Percentiles rank a stretch among this genome's conserved stretches.
phyloP scores from a whole-genome alignment of 2,888 invertebrate species.

The Acanthosoma haemorrhoidale region DNA sequence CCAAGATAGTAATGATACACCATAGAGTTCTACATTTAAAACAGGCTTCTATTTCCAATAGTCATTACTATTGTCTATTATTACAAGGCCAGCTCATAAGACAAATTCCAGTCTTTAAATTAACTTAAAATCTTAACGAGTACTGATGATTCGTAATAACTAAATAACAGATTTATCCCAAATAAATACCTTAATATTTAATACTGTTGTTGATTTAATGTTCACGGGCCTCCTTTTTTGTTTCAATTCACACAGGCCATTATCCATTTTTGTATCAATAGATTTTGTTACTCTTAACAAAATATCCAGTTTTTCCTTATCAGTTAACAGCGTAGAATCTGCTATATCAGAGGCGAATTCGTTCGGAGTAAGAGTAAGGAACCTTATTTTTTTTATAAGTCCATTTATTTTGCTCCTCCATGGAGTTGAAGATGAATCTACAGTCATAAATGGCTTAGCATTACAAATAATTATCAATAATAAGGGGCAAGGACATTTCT shows the following conservation, averaged over 20 bases:
- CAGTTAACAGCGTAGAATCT: conserved; percentile 61
- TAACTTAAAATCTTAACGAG: too few species aligned
- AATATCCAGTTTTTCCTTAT: conserved; percentile 73
- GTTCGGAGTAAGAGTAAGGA: conserved; percentile 72
- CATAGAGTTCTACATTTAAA: too few species aligned
- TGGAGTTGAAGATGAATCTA: not conserved
- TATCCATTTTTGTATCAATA: conserved; percentile 31
- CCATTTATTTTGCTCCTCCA: conserved; percentile 12
- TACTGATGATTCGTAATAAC: too few species aligned
- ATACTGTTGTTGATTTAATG: conserved; percentile 18
- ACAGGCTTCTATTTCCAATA: too few species aligned
- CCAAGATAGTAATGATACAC: too few species aligned
- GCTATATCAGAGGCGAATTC: conserved; percentile 75
- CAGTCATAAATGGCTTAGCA: not conserved
- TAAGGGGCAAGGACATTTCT: not conserved
- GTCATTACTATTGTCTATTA: too few species aligned
- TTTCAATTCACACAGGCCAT: conserved; percentile 34
- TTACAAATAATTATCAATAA: not conserved
- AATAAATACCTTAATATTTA: conserved; percentile 30
- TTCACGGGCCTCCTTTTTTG: conserved; percentile 32
- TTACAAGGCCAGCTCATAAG: too few species aligned
- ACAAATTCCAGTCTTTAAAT: too few species aligned
- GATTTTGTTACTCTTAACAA: conserved; percentile 63
- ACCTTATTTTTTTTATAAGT: conserved; percentile 64
- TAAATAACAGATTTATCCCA: not conserved